These are phyloP conservation scores for Idaea aversata DNA, from an alignment of 2,888 invertebrate species.

Conservation along the genomic window DNA sequence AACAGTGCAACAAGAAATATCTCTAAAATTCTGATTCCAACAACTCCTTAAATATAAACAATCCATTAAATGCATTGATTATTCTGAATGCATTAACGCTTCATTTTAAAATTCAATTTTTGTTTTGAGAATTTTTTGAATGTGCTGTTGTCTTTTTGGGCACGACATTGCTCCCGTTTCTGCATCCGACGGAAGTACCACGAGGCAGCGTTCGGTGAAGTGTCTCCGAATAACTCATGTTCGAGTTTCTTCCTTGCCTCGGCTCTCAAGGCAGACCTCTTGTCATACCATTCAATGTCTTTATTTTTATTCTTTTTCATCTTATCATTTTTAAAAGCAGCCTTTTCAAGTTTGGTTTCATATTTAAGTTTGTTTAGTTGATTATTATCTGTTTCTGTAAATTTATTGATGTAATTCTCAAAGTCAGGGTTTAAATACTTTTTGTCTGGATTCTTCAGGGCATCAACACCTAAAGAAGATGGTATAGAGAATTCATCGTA, in stretches of 20 bases:
- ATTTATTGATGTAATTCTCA: conserved; percentile 40
- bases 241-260: conserved; percentile 64
- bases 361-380: conserved; percentile 17
- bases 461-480: conserved; percentile 49
- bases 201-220: conserved; percentile 55
- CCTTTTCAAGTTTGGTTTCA: conserved; percentile 29
- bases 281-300: conserved; percentile 60
- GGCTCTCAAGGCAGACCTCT: conserved; percentile 53
- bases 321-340: conserved; percentile 18
- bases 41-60: conserved; percentile 1
- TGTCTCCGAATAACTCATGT: conserved; percentile 58
- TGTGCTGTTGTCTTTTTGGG: conserved; percentile 60
- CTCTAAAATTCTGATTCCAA: conserved; percentile 13
- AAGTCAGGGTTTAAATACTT: conserved; percentile 38
- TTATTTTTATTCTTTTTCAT: conserved; percentile 36
- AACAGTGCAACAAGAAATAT: not conserved
- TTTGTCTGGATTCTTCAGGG: conserved; percentile 39
- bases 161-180: conserved; percentile 67
- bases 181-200: conserved; percentile 76
- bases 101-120: conserved; percentile 65
- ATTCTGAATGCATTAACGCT: conserved; percentile 40
- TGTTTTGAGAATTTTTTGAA: conserved; percentile 55
- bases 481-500: conserved; percentile 58
- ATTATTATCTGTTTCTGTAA: conserved; percentile 32
- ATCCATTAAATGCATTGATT: conserved; percentile 5